Evolutionary conservation across 35 echinoderm and acorn worm species (phyloP).

Genomic region (Chiridota heheva): DNA sequence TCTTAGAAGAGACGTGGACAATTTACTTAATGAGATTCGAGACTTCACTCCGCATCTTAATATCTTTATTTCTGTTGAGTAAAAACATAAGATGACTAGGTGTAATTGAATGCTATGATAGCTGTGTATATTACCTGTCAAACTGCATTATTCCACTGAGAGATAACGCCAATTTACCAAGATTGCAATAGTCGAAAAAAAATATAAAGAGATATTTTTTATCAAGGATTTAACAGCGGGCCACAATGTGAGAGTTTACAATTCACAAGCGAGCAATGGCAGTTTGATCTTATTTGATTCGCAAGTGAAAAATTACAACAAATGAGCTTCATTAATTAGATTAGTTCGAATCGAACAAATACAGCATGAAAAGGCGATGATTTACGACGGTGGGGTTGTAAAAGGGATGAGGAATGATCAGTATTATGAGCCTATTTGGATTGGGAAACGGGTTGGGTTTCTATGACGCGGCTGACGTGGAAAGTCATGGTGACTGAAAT

Average conservation of each 20-base stretch:
- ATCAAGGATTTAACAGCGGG: constrained; percentile 6
- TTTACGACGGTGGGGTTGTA: constrained; percentile 33
- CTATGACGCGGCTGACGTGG: too few species aligned
- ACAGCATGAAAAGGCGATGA: constrained; percentile 40
- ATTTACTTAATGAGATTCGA: constrained; percentile 38
- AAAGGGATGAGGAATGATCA: too few species aligned
- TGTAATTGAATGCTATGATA: constrained; percentile 56
- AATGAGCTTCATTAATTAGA: constrained; percentile 55
- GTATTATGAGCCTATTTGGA: too few species aligned
- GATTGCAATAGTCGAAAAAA: constrained; percentile 39
- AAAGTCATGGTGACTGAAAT: too few species aligned
- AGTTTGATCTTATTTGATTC: constrained; percentile 52
- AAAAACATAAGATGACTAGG: constrained; percentile 39
- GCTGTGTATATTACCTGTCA: constrained; percentile 58
- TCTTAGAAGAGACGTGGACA: constrained; percentile 32
- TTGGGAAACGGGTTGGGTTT: too few species aligned
- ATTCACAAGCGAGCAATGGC: constrained; percentile 43
- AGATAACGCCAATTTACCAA: constrained; percentile 36
- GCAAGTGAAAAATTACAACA: constrained; percentile 40
- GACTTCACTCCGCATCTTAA: constrained; percentile 23
- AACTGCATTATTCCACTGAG: constrained; percentile 53
- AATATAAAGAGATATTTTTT: constrained; percentile 16
- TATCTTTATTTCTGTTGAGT: constrained; percentile 36
- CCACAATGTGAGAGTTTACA: constrained; percentile 39
- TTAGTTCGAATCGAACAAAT: constrained; percentile 41